phyloP scores from a whole-genome alignment of 2,797 vertebrate genomes.

The Tiaroga cobitis region DNA sequence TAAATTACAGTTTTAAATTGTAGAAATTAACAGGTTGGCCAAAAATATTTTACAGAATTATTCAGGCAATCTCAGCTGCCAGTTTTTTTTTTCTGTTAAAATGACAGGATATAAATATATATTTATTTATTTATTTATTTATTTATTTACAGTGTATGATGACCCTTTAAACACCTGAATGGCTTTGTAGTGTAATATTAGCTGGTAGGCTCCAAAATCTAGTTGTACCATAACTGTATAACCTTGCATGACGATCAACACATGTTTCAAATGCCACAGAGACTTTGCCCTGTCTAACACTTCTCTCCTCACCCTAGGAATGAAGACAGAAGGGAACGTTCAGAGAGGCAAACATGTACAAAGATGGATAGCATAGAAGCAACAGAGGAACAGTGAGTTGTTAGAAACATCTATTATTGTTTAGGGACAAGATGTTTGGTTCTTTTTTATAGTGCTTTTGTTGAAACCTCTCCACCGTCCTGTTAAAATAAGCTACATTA shows the following conservation, averaged over 20 bases:
- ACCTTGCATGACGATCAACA: slow-evolving; percentile 3
- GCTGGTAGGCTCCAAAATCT: not conserved
- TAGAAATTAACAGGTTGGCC: not conserved
- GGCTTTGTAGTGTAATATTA: not conserved
- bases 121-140: too few species aligned
- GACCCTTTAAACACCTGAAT: not conserved
- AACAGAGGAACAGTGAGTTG: slow-evolving; percentile 90
- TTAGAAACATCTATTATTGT: slow-evolving; percentile 22
- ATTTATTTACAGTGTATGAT: not conserved
- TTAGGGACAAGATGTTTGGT: slow-evolving; percentile 1
- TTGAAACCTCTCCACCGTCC: not conserved
- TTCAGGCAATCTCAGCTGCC: not conserved
- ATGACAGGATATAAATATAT: too few species aligned
- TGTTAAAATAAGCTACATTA: not conserved
- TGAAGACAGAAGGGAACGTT: slow-evolving; percentile 89
- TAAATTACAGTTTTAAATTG: not conserved
- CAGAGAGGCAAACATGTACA: slow-evolving; percentile 86
- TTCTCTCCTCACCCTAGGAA: slow-evolving; percentile 79
- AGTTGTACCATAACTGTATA: not conserved
- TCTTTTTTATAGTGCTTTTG: not conserved
- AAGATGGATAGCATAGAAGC: slow-evolving; percentile 96
- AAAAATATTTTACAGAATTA: not conserved
- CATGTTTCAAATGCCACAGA: slow-evolving; percentile 21
- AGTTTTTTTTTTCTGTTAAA: not conserved
- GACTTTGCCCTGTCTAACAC: slow-evolving; percentile 14